phyloP scores from a whole-genome alignment of 2,113 vertebrate species.

The Corythornis cristatus region DNA sequence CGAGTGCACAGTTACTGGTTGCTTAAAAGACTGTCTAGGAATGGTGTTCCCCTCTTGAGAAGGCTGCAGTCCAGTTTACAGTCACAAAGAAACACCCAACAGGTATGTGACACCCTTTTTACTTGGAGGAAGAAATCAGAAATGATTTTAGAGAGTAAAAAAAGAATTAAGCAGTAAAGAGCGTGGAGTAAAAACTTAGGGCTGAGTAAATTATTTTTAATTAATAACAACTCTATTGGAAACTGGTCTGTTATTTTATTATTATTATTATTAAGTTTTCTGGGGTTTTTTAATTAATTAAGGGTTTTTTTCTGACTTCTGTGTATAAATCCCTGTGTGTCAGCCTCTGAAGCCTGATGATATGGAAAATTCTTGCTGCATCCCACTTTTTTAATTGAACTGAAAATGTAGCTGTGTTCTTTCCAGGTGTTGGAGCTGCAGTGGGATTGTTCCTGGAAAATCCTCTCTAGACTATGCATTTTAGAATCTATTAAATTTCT shows the following conservation, averaged over 20 bases:
- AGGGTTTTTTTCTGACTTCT: neutral
- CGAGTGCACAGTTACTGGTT: slow-evolving; percentile 95
- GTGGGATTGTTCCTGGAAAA: neutral
- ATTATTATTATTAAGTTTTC: too few species aligned
- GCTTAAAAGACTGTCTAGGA: slow-evolving; percentile 93
- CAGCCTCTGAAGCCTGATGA: neutral
- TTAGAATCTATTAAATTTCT: neutral
- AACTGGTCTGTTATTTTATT: neutral
- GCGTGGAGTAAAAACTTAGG: neutral
- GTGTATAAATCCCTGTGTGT: neutral
- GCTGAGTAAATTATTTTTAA: neutral
- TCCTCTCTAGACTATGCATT: neutral
- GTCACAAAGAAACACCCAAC: slow-evolving; percentile 87
- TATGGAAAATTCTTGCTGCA: neutral
- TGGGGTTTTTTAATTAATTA: too few species aligned
- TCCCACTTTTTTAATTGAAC: neutral
- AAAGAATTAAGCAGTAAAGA: neutral
- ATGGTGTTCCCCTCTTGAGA: slow-evolving; percentile 91
- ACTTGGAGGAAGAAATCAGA: neutral
- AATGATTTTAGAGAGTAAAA: neutral
- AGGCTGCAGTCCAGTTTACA: slow-evolving; percentile 92
- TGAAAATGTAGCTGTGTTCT: neutral
- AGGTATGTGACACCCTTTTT: slow-evolving; percentile 77
- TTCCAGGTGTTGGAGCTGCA: neutral
- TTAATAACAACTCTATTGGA: neutral